phyloP scores from a whole-genome alignment of 2,888 invertebrate species.

The Acanthoscelides obtectus region DNA sequence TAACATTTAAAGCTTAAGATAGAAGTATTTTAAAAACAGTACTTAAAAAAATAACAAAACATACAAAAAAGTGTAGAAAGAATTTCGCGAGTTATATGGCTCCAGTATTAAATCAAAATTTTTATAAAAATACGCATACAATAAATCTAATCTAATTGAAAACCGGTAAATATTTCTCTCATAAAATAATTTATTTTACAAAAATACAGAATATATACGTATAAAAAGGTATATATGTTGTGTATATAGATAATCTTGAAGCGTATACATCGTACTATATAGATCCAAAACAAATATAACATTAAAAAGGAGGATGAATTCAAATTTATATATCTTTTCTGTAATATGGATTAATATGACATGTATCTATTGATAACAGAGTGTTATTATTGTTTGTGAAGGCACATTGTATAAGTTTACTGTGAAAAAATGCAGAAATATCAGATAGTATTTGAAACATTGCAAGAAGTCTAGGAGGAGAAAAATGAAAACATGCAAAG shows the following conservation, averaged over 20 bases:
- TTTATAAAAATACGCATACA: neutral
- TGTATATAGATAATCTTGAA: neutral
- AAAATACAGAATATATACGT: neutral
- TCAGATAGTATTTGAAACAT: too few relatives aligned
- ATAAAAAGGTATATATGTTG: neutral
- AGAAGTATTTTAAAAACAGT: constrained; percentile 2
- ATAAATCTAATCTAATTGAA: neutral
- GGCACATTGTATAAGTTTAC: neutral
- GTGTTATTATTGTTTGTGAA: neutral
- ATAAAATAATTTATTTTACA: neutral
- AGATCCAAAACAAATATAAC: neutral
- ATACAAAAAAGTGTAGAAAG: neutral
- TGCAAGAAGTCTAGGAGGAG: too few relatives aligned
- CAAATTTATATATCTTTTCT: neutral
- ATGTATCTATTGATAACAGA: neutral
- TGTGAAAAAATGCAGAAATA: neutral
- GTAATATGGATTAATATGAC: too few relatives aligned
- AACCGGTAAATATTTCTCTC: neutral
- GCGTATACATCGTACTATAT: neutral
- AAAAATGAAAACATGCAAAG: too few relatives aligned
- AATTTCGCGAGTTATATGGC: neutral
- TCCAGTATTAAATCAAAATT: neutral
- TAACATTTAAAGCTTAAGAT: constrained; percentile 13
- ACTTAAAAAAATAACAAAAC: neutral
- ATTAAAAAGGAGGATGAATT: neutral